Evolutionary conservation across 2,888 invertebrate genomes (phyloP).

Genomic region (Psococerastis gibbosa): DNA sequence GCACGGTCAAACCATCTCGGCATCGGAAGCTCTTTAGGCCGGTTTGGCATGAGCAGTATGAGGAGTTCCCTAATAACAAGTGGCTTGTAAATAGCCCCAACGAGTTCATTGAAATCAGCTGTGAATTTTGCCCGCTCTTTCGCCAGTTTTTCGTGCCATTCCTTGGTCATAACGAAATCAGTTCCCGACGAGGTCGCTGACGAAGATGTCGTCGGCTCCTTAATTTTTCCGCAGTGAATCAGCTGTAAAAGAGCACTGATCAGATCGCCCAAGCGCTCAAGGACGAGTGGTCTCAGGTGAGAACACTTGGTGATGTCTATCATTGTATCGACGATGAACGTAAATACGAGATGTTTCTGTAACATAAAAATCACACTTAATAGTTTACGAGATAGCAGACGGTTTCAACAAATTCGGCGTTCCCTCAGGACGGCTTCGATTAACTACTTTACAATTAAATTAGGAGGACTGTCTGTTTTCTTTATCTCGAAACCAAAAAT

Average conservation of each 20-base stretch:
- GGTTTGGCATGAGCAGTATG: constrained; percentile 33
- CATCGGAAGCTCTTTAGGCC: constrained; percentile 19
- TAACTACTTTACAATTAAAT: no score
- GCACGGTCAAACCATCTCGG: constrained; percentile 43
- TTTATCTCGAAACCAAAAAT: no score
- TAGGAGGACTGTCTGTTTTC: no score
- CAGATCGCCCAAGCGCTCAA: constrained; percentile 37
- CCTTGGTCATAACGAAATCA: constrained; percentile 34
- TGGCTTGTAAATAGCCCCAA: constrained; percentile 36
- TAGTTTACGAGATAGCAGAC: no score
- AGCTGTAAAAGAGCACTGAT: constrained; percentile 50
- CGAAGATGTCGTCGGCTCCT: constrained; percentile 18
- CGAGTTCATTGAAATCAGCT: constrained; percentile 30
- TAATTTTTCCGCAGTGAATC: constrained; percentile 42
- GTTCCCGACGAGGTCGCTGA: constrained; percentile 12
- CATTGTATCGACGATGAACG: no score
- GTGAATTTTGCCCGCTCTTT: constrained; percentile 33
- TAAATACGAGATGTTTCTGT: no score
- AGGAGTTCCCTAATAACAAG: constrained; percentile 48
- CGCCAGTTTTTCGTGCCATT: constrained; percentile 32
- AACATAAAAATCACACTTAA: not conserved
- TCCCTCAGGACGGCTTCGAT: no score
- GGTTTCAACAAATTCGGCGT: no score
- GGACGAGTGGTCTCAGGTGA: constrained; percentile 23
- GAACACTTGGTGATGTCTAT: no score